phyloP scores from a whole-genome alignment of 2,113 vertebrate species.

The Zosterops borbonicus region DNA sequence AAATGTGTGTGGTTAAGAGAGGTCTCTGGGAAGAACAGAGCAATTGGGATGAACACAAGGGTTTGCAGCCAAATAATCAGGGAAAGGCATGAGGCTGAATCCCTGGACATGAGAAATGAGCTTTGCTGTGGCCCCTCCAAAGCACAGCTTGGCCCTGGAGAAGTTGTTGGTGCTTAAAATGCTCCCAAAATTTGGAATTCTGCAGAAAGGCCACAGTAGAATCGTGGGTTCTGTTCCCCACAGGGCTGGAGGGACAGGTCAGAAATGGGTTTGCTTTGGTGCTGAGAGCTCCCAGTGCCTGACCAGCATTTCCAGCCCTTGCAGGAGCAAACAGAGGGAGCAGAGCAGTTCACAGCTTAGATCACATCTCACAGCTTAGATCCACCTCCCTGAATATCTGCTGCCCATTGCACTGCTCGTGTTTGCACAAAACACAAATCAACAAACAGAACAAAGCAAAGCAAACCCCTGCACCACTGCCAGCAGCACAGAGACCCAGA shows the following conservation, averaged over 20 bases:
- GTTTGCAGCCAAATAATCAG: not conserved
- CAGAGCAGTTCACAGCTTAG: rapidly evolving
- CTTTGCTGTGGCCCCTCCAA: not conserved
- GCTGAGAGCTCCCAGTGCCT: not conserved
- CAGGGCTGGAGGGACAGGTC: not conserved
- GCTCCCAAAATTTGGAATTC: not conserved
- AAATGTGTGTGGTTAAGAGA: not conserved
- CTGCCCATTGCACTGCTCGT: not conserved
- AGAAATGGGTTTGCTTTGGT: not conserved
- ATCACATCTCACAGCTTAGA: rapidly evolving
- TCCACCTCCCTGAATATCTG: not conserved
- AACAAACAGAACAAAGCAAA: not conserved
- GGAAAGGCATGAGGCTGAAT: not conserved
- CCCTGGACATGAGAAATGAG: not conserved
- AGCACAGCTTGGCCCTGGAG: not conserved
- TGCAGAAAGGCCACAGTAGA: not conserved
- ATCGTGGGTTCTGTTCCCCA: too few relatives aligned
- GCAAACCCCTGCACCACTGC: too few relatives aligned
- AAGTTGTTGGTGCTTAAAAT: not conserved
- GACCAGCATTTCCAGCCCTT: not conserved
- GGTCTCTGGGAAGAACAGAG: not conserved
- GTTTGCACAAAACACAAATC: not conserved
- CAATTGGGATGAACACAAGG: not conserved
- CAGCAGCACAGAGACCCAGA: not conserved
- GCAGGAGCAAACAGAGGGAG: not conserved